Percentiles rank a stretch among this genome's conserved stretches.
phyloP scores from a whole-genome alignment of 2,888 invertebrate genomes.

The Drosophila multiciliata region DNA sequence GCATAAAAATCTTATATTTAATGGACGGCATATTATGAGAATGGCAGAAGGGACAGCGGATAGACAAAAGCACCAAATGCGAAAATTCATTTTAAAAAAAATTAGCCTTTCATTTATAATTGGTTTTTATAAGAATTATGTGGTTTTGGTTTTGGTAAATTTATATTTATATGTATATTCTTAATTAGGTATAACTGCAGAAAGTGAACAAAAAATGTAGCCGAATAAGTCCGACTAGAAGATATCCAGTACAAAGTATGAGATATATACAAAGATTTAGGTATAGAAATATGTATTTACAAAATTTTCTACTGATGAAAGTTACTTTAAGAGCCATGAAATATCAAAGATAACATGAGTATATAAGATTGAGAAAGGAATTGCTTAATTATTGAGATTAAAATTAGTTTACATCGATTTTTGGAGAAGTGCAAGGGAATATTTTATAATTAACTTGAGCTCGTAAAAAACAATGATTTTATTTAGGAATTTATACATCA shows the following conservation, averaged over 20 bases:
- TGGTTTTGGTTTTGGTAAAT: neutral
- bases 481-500: neutral
- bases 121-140: neutral
- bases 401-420: neutral
- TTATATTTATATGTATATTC: neutral
- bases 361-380: neutral
- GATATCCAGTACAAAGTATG: constrained; percentile 12
- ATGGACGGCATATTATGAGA: constrained; percentile 39
- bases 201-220: neutral
- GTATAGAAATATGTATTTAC: neutral
- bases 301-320: neutral
- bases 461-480: neutral
- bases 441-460: neutral
- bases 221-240: constrained; percentile 6
- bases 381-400: neutral
- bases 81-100: neutral
- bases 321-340: neutral
- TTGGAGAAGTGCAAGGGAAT: neutral
- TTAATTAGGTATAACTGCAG: neutral
- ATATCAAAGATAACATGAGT: neutral
- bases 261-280: neutral
- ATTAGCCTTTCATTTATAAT: constrained; percentile 1
- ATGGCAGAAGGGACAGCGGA: constrained; percentile 50
- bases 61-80: constrained; percentile 70
- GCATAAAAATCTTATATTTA: constrained; percentile 40